Evolutionary conservation across 2,113 vertebrate genomes (phyloP), one percentile per base, ranked within the genome.

Genomic region (Marcusenius ussheri): DNA sequence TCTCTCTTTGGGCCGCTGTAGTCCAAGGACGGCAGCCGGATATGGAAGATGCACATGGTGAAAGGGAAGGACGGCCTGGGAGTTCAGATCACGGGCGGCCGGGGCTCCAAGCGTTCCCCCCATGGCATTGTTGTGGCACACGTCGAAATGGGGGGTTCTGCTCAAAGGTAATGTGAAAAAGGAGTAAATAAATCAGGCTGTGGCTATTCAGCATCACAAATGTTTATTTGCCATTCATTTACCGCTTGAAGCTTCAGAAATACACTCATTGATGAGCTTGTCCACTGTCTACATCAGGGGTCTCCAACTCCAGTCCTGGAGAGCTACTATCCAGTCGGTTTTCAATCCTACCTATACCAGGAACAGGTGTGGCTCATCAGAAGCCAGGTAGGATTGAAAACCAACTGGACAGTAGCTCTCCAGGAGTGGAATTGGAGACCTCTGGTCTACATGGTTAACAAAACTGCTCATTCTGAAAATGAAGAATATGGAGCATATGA

Each of bases 41-140:
- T 99, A 94, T 99, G 98, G 98, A 99, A 98, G 97, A 98, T 99
- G 98, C 97, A 98, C 91, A 97, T 99, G 95, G 94, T 98, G 94
- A 99, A 99, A 91, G 97, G 97, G 47, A 94, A 95, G 0, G 97
- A 98, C 0, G 98, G 98, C 74, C 95, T 99, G 92, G 98, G 98
- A 86, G 97, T 99, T 93, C 98, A 99, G 95, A 98, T 99, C 91
- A 99, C 97, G 0, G 98, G 98, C 88, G 98, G 98, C 87, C 97
- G 97, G 83, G 98, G 98, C 91, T 99, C 98, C 27, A 99, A 97
- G 93, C 95, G 97, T 50, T 98, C 97, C 49, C 97, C 97, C 88
- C 97, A 97, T 89, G 98, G 98, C 92, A 98, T 99, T 95, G 95
- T 99, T 24, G 89, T 99, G 89, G 96, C 98, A 83, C 97, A 96